phyloP scores from a whole-genome alignment of 2,888 invertebrate species.

The Rhingia campestris region DNA sequence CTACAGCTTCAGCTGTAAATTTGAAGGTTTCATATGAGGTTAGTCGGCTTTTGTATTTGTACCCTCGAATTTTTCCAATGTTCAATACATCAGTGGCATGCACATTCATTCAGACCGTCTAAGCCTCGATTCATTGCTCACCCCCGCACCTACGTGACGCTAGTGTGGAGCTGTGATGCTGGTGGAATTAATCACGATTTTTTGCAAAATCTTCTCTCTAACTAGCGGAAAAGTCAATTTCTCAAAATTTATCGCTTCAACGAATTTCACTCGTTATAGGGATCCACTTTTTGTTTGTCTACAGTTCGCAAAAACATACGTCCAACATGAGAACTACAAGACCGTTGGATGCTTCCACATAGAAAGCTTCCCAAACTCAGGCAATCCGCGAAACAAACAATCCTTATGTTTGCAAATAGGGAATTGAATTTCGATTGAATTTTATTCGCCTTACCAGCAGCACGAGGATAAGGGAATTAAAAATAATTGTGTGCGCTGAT shows the following conservation, averaged over 20 bases:
- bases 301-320: constrained; percentile 30
- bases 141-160: background rate
- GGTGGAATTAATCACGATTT: constrained; percentile 70
- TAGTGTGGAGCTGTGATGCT: constrained; percentile 23
- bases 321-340: constrained; percentile 57
- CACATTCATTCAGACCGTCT: constrained; percentile 37
- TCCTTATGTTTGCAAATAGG: constrained; percentile 11
- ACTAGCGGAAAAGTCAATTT: constrained; percentile 66
- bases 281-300: constrained; percentile 23
- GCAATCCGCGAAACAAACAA: constrained; percentile 24
- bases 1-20: constrained; percentile 37
- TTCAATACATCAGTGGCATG: constrained; percentile 56
- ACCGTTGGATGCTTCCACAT: constrained; percentile 12
- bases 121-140: constrained; percentile 2
- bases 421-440: constrained; percentile 30
- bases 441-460: constrained; percentile 21
- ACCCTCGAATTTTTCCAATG: constrained; percentile 20
- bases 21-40: constrained; percentile 31
- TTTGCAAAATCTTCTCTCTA: constrained; percentile 44
- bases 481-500: constrained; percentile 29
- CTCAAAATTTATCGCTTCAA: constrained; percentile 67
- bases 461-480: constrained; percentile 17
- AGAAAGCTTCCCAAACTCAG: constrained; percentile 19
- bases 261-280: constrained; percentile 42
- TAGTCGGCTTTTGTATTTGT: constrained; percentile 11